These are phyloP conservation scores for Bhutanitis thaidina DNA, from an alignment of 2,888 invertebrate genomes.

Conservation along the genomic window DNA sequence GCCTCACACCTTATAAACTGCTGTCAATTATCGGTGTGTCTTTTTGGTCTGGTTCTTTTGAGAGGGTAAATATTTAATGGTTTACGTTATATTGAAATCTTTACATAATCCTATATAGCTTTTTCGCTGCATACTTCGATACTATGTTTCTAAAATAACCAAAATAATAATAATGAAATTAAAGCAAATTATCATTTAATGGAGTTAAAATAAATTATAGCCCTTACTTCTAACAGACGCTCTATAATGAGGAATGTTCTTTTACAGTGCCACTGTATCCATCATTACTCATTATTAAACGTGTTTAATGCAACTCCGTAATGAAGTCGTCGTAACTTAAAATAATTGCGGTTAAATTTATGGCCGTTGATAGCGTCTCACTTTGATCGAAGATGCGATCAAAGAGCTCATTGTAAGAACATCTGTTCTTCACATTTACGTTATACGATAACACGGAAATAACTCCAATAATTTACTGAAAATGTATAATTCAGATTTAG, in stretches of 20 bases:
- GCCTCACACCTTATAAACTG: too few relatives aligned
- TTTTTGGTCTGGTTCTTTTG: too few relatives aligned
- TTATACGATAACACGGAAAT: conserved; percentile 16
- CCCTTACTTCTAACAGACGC: conserved; percentile 13
- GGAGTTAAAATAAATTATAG: conserved; percentile 3
- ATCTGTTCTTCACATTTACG: conserved; percentile 25
- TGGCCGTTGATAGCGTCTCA: conserved; percentile 49
- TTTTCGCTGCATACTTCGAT: too few relatives aligned
- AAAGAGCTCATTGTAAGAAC: conserved; percentile 29
- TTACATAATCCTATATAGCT: too few relatives aligned
- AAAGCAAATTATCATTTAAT: conserved; percentile 2
- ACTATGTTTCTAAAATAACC: too few relatives aligned
- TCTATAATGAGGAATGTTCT: conserved; percentile 8
- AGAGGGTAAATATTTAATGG: too few relatives aligned
- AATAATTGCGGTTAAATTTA: conserved; percentile 62
- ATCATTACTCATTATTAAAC: conserved; percentile 16
- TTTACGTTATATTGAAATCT: too few relatives aligned
- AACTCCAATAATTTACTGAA: neutral
- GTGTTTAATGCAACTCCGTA: conserved; percentile 14
- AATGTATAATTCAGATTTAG: too few relatives aligned
- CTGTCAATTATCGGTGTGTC: too few relatives aligned
- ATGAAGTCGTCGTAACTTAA: conserved; percentile 29
- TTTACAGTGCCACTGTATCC: conserved; percentile 4
- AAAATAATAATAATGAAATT: neutral
- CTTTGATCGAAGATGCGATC: conserved; percentile 47